A percentile compares a stretch with the other conserved stretches of the same genome.
These are phyloP conservation scores for Ellobius talpinus DNA, from an alignment of 2,113 vertebrate species.

Conservation along the genomic window DNA sequence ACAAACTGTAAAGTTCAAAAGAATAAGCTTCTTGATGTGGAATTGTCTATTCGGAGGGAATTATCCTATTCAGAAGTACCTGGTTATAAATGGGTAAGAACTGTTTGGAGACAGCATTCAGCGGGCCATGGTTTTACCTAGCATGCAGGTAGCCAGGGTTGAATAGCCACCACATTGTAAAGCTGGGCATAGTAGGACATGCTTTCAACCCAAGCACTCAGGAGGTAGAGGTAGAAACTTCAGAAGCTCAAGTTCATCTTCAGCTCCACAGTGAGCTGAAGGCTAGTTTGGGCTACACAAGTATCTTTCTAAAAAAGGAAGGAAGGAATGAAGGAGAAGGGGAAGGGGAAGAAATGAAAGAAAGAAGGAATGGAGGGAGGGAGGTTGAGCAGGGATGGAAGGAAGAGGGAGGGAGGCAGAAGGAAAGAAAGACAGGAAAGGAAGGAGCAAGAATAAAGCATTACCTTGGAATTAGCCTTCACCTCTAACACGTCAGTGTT, in stretches of 20 bases:
- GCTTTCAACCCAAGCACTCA: neutral
- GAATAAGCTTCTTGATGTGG: constrained; percentile 56
- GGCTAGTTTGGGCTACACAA: neutral
- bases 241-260: neutral
- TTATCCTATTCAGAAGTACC: neutral
- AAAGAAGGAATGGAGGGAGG: no score
- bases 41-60: neutral
- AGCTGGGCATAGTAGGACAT: no score
- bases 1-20: constrained; percentile 65
- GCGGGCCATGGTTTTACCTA: no score
- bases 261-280: no score
- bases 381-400: no score
- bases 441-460: neutral
- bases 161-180: no score
- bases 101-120: neutral
- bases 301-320: neutral
- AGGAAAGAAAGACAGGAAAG: neutral
- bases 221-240: neutral
- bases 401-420: neutral
- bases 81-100: neutral
- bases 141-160: neutral
- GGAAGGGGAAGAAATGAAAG: no score
- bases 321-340: neutral
- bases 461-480: neutral
- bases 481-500: neutral